Evolutionary conservation across 2,113 vertebrate genomes (phyloP).

Genomic region (Oenanthe oenanthe): DNA sequence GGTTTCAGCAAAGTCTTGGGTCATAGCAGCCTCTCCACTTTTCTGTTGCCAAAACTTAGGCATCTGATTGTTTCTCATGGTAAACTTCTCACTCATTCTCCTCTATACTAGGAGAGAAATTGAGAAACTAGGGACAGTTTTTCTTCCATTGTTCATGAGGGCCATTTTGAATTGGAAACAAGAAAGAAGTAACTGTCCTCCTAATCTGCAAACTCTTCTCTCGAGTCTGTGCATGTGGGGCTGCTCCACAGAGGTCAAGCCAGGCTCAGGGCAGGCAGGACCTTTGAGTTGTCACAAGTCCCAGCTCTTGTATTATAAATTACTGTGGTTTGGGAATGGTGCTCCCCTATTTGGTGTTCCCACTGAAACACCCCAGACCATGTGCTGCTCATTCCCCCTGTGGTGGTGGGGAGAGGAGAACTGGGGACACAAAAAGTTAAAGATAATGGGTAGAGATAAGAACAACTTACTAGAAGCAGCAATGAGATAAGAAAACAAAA

Average conservation of each 20-base stretch:
- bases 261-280: neutral
- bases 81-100: neutral
- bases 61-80: neutral
- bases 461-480: neutral
- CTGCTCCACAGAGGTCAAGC: neutral
- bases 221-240: accelerated
- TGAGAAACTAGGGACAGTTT: neutral
- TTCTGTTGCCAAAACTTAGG: neutral
- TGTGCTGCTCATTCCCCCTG: neutral
- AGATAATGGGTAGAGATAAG: neutral
- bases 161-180: neutral
- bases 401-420: neutral
- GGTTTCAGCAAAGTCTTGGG: neutral
- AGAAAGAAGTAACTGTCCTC: neutral
- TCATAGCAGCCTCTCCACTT: neutral
- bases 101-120: neutral
- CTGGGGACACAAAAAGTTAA: neutral
- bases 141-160: neutral
- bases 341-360: neutral
- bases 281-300: neutral
- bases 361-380: neutral
- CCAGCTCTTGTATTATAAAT: neutral
- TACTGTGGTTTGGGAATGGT: neutral
- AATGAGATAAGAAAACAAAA: neutral
- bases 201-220: neutral